phyloP scores from a whole-genome alignment of 2,113 vertebrate species.

The Anhinga rufa region DNA sequence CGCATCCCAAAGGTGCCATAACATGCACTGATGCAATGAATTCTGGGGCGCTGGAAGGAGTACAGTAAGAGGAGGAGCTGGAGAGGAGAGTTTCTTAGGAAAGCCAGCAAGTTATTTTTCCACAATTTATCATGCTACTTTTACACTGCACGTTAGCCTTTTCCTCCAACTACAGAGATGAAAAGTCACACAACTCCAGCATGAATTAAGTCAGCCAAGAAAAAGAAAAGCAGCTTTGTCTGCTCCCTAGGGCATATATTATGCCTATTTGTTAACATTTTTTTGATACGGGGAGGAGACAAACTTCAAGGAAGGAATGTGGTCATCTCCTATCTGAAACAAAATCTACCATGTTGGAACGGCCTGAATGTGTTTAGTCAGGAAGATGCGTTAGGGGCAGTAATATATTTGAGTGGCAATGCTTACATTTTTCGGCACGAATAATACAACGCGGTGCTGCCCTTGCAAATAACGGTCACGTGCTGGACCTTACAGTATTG shows the following conservation, averaged over 20 bases:
- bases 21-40: constrained; percentile 39
- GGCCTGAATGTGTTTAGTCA: not conserved
- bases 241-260: not conserved
- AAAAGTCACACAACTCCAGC: constrained; percentile 33
- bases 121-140: constrained; percentile 28
- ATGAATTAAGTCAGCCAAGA: constrained; percentile 13
- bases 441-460: not conserved
- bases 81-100: not conserved
- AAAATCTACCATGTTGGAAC: not conserved
- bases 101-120: constrained; percentile 44
- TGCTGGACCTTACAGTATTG: rapidly evolving
- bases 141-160: not conserved
- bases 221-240: constrained; percentile 30
- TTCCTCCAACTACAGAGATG: not conserved
- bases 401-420: not conserved
- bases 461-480: not conserved
- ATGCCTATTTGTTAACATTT: not conserved
- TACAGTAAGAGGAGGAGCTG: constrained; percentile 7
- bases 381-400: not conserved
- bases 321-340: not conserved
- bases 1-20: constrained; percentile 60
- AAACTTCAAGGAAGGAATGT: not conserved
- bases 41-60: constrained; percentile 47
- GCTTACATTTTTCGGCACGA: not conserved
- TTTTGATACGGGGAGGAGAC: not conserved